Base-by-base conservation (phyloP, 2,888 invertebrate species). In the Hololepta plana region DNA sequence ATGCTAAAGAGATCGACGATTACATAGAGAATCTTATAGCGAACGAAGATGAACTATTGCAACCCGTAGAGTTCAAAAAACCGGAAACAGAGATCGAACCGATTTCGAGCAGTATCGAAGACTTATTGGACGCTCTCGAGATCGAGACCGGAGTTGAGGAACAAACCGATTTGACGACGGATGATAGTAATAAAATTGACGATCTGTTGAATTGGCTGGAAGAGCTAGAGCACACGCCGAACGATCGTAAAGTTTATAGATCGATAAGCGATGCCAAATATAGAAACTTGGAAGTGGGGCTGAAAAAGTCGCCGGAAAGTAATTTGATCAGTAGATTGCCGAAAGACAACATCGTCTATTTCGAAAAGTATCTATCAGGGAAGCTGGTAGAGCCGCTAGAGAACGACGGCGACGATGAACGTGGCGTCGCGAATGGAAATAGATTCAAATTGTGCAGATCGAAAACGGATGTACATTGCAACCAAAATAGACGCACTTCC, bases 181-280 rank as follows among this genome's bases (percentile, higher is more conserved):
- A 40, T 24, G 36, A 42, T 2, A 49, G 47, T 13, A 48, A 51
- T 25, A 54, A 54, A 43, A 48, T 55, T 10, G 50, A 49, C 11
- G 53, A 55, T 41, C 35, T 56, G n/a, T 39, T 56, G 4, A 40
- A 38, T 21, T 56, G 53, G 53, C 52, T 56, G 42, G 51, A 53
- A 13, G 49, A 53, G 26, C 35, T 56, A 21, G 51, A 55, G 26
- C 40, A 42, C 13, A 45, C 43, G 13, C 35, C 40, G 6, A n/a
- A n/a, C n/a, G n/a, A n/a, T n/a, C n/a, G n/a, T n/a, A 47, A 50
- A 38, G 37, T 47, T 4, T 44, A 44, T 30, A 36, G 48, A 27
- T 50, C 53, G 2, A 41, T 45, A 5, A 52, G 49, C 31, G 50
- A 49, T 30, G 47, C 39, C 2, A 56, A 55, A 37, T 55, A 56